Conservation (phyloP, 2,888 invertebrate species). For the Trissolcus brochymenae region DNA sequence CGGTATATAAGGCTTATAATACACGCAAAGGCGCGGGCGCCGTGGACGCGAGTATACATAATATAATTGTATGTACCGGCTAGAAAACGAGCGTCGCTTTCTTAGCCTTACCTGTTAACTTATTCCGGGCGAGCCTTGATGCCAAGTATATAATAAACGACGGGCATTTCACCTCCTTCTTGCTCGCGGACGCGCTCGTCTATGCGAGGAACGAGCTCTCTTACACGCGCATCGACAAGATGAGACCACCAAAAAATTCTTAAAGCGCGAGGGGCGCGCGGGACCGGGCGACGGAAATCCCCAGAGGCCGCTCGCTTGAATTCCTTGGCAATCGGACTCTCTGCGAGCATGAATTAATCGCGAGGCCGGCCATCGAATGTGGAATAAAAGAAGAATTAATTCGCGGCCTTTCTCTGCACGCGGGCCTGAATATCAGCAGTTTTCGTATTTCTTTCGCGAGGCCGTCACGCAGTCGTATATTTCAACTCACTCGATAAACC, state of each 20-base stretch:
- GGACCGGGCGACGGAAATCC: constrained; percentile 52
- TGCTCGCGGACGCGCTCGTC: constrained; percentile 41
- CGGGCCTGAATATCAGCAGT: neutral
- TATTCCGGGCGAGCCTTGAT: constrained; percentile 58
- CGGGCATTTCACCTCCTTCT: constrained; percentile 54
- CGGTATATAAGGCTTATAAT: constrained; percentile 24
- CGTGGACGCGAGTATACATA: constrained; percentile 34
- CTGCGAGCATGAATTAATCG: constrained; percentile 48
- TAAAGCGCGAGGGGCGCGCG: constrained; percentile 35
- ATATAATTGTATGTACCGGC: constrained; percentile 53
- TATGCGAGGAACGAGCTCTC: constrained; percentile 34
- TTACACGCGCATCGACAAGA: constrained; percentile 51
- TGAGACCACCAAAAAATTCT: constrained; percentile 57
- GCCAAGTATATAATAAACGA: constrained; percentile 60
- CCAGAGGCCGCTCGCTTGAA: constrained; percentile 56
- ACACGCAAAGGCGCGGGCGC: constrained; percentile 23
- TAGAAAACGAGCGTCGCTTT: constrained; percentile 61
- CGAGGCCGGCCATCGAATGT: constrained; percentile 34
- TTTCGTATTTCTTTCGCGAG: constrained; percentile 12
- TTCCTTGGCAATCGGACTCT: constrained; percentile 48
- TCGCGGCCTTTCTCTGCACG: constrained; percentile 30
- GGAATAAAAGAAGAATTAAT: constrained; percentile 42
- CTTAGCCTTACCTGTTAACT: constrained; percentile 63
- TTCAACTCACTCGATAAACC: no score
- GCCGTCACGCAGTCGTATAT: neutral